These are phyloP conservation scores for Cephus pygmeus DNA, from an alignment of 2,888 invertebrate genomes.

Conservation along the genomic window DNA sequence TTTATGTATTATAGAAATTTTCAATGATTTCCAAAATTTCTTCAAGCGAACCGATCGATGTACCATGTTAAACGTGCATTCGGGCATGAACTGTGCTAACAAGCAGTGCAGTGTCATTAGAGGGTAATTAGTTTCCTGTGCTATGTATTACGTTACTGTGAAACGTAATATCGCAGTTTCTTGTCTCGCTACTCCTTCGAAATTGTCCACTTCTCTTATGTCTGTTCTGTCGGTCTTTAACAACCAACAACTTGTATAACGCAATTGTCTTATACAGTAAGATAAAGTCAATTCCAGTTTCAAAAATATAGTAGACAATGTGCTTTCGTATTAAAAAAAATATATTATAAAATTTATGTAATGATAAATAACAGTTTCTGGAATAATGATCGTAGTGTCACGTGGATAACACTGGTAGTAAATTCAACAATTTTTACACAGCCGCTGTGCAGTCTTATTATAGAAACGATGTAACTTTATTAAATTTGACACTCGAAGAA, in stretches of 20 bases:
- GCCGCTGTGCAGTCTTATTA: slow-evolving; percentile 15
- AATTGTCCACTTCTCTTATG: background rate
- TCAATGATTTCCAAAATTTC: background rate
- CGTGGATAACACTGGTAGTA: background rate
- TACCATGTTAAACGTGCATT: background rate
- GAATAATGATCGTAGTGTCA: background rate
- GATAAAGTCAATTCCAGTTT: background rate
- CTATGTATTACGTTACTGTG: slow-evolving; percentile 27
- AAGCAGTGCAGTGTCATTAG: background rate
- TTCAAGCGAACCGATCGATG: background rate
- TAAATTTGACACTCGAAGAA: slow-evolving; percentile 66
- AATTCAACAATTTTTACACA: background rate
- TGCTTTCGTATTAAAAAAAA: background rate
- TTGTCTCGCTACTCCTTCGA: background rate
- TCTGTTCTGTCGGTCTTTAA: background rate
- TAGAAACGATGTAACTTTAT: slow-evolving; percentile 45
- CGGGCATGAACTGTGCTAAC: background rate
- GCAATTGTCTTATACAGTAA: background rate
- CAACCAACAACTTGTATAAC: background rate
- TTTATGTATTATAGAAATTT: background rate
- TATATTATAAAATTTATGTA: background rate
- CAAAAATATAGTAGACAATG: background rate
- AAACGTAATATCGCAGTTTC: slow-evolving; percentile 29
- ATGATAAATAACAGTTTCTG: background rate
- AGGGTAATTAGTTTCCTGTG: slow-evolving; percentile 32